Percentiles rank a stretch among this genome's conserved stretches.
These are phyloP conservation scores for Lycodopsis pacificus DNA, from an alignment of 2,797 vertebrate genomes.

Conservation along the genomic window DNA sequence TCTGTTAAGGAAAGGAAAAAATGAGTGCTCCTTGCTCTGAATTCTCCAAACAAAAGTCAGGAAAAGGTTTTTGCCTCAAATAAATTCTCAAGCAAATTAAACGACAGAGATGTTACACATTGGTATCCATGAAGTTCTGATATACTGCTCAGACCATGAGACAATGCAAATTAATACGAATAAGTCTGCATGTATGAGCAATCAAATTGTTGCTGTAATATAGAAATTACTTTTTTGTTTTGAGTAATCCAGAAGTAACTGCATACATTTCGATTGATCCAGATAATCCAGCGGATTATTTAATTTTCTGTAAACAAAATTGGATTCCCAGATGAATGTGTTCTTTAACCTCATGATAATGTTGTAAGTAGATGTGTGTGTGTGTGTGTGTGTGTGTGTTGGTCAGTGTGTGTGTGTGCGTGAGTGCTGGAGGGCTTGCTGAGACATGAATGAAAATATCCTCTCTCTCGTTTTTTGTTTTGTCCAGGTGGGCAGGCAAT, in stretches of 20 bases:
- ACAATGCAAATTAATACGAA: background rate
- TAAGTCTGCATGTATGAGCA: background rate
- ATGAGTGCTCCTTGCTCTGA: background rate
- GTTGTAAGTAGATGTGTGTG: background rate
- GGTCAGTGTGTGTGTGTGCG: constrained; percentile 25
- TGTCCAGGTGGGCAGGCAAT: constrained; percentile 80
- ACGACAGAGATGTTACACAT: background rate
- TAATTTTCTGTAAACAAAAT: constrained; percentile 4
- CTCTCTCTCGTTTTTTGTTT: background rate
- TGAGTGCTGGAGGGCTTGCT: background rate
- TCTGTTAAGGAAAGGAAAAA: background rate
- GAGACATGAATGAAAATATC: constrained; percentile 44
- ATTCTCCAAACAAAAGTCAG: background rate
- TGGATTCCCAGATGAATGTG: constrained; percentile 10
- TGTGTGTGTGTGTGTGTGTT: background rate
- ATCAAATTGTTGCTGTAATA: background rate
- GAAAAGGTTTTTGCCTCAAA: background rate
- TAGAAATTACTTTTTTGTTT: background rate
- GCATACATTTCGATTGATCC: background rate
- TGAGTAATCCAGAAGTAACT: constrained; percentile 6
- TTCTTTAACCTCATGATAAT: constrained; percentile 5
- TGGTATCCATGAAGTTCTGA: background rate
- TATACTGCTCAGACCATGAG: background rate
- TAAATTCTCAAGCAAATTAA: background rate
- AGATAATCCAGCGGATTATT: constrained; percentile 23